phyloP scores from a whole-genome alignment of 2,797 vertebrate genomes.

The Picus viridis region DNA sequence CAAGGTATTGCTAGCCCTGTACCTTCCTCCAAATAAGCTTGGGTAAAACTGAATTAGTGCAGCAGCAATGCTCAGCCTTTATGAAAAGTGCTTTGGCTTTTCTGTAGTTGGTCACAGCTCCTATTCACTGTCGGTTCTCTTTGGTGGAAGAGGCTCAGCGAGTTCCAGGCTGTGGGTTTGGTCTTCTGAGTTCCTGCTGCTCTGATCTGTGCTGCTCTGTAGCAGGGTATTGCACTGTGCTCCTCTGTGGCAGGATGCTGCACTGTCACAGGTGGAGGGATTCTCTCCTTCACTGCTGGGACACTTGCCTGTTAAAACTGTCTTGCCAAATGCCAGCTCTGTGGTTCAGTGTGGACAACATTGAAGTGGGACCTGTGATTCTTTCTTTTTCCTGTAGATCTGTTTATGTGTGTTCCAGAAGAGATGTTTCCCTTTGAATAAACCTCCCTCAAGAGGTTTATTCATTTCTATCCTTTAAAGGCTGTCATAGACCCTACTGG shows the following conservation, averaged over 20 bases:
- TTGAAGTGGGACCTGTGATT: accelerated
- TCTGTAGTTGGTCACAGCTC: background rate
- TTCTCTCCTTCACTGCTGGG: background rate
- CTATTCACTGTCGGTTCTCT: background rate
- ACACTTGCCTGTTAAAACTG: background rate
- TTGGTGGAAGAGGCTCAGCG: background rate
- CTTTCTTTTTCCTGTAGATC: accelerated
- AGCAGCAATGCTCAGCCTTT: background rate
- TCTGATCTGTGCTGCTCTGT: background rate
- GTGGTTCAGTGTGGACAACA: background rate
- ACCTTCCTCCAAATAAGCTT: background rate
- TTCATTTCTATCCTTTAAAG: background rate
- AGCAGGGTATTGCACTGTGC: background rate
- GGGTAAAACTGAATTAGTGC: background rate
- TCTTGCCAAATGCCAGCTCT: background rate
- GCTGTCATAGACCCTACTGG: background rate
- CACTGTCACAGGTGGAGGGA: background rate
- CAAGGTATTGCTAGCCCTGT: background rate
- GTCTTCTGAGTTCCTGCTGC: background rate
- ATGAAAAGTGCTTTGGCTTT: background rate
- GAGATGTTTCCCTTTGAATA: background rate
- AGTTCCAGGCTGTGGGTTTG: background rate
- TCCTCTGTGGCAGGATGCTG: background rate
- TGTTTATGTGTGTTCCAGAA: accelerated
- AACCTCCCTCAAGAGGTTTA: background rate